Conservation (phyloP, 2,888 invertebrate species). For the Blomia tropicalis region DNA sequence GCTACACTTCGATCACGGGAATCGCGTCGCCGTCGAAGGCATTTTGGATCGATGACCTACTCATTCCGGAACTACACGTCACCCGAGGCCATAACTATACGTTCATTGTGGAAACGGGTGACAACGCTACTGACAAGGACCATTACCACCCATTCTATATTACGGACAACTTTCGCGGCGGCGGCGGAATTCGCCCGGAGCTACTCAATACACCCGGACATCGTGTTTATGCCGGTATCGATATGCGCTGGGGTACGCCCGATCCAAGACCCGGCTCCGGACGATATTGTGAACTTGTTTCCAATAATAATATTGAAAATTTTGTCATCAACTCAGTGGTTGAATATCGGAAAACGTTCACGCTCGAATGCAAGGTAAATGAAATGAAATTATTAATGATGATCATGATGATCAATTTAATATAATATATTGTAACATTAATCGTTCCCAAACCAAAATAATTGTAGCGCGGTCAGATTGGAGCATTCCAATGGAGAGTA, state of each 20-base stretch:
- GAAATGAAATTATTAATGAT: background rate
- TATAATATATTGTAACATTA: background rate
- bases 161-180: constrained; percentile 67
- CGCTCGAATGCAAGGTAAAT: constrained; percentile 49
- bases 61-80: constrained; percentile 75
- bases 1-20: constrained; percentile 58
- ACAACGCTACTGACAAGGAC: constrained; percentile 58
- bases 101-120: constrained; percentile 69
- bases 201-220: constrained; percentile 44
- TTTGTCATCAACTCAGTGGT: constrained; percentile 53
- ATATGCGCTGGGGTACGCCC: constrained; percentile 29
- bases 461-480: constrained; percentile 44
- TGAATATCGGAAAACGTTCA: constrained; percentile 56
- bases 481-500: constrained; percentile 63
- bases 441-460: background rate
- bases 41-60: constrained; percentile 77
- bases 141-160: constrained; percentile 84
- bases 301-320: constrained; percentile 12
- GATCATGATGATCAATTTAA: background rate
- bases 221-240: constrained; percentile 62
- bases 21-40: constrained; percentile 58
- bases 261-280: constrained; percentile 42
- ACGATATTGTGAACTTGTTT: constrained; percentile 65
- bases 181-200: constrained; percentile 58
- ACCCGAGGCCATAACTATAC: constrained; percentile 70